Evolutionary conservation across 1,140 invertebrate genomes (phyloP).

Genomic region (Drosophila arawakana): DNA sequence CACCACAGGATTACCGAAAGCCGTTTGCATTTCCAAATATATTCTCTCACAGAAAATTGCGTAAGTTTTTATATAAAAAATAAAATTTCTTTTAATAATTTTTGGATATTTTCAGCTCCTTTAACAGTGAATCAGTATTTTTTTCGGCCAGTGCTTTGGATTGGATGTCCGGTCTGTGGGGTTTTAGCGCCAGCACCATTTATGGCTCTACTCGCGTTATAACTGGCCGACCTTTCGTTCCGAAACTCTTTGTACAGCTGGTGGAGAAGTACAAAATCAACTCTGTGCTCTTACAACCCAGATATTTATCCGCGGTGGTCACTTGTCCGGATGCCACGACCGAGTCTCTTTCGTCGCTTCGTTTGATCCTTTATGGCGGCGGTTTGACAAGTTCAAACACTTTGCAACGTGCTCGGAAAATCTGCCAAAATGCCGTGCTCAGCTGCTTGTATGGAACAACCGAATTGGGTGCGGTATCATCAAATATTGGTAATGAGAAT

Average conservation of each 20-base stretch:
- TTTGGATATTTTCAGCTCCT: conserved; percentile 29
- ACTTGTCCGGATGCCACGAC: conserved; percentile 48
- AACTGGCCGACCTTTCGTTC: conserved; percentile 52
- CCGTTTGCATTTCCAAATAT: conserved; percentile 89
- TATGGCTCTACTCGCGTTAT: conserved; percentile 69
- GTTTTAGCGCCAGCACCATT: conserved; percentile 52
- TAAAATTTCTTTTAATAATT: not conserved
- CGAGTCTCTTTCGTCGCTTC: conserved; percentile 55
- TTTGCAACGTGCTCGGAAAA: conserved; percentile 49
- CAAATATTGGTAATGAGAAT: conserved; percentile 51
- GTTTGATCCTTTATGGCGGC: conserved; percentile 56
- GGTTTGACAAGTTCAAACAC: conserved; percentile 46
- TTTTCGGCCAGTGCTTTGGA: conserved; percentile 68
- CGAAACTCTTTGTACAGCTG: conserved; percentile 62
- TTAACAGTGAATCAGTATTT: conserved; percentile 59
- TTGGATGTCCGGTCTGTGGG: conserved; percentile 74
- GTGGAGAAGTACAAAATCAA: conserved; percentile 75
- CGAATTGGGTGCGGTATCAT: conserved; percentile 59
- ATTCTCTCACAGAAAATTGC: conserved; percentile 56
- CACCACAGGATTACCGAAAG: conserved; percentile 92
- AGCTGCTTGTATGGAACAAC: conserved; percentile 68
- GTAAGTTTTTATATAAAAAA: conserved; percentile 23
- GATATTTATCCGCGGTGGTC: conserved; percentile 51
- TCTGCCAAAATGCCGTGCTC: conserved; percentile 56
- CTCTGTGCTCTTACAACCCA: conserved; percentile 51